Conservation (phyloP, 1,140 invertebrate species). For the Mizuhopecten yessoensis region DNA sequence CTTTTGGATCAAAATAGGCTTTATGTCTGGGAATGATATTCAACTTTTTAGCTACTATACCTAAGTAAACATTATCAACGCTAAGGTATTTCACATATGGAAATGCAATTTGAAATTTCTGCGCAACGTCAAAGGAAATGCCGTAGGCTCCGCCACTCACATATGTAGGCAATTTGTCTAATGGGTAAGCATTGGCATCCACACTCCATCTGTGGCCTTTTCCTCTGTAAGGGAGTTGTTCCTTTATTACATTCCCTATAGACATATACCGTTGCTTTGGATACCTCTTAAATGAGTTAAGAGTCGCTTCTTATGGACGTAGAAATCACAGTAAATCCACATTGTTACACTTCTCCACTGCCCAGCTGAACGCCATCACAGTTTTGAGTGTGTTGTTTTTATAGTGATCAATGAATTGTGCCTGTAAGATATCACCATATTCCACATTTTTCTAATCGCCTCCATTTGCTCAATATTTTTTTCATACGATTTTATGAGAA, state of each 20-base stretch:
- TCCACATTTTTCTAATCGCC: slow-evolving; percentile 44
- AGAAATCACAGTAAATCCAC: slow-evolving; percentile 45
- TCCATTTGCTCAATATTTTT: background rate
- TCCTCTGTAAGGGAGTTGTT: background rate
- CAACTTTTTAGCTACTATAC: slow-evolving; percentile 55
- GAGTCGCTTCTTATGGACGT: background rate
- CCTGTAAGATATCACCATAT: slow-evolving; percentile 49
- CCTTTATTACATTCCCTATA: background rate
- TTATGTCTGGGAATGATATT: background rate
- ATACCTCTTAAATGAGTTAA: slow-evolving; percentile 38
- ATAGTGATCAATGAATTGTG: slow-evolving; percentile 50
- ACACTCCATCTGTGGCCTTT: slow-evolving; percentile 49
- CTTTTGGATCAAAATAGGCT: background rate
- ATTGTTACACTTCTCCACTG: slow-evolving; percentile 44
- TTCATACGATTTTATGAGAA: slow-evolving; percentile 48
- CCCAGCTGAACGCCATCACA: slow-evolving; percentile 47
- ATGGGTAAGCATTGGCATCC: background rate
- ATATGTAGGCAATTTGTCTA: slow-evolving; percentile 42
- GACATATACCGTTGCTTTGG: slow-evolving; percentile 36
- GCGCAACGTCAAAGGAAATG: slow-evolving; percentile 36
- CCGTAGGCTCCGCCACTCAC: slow-evolving; percentile 47
- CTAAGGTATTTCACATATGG: slow-evolving; percentile 55
- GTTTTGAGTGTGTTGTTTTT: slow-evolving; percentile 53
- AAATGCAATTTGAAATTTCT: slow-evolving; percentile 46
- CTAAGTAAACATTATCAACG: slow-evolving; percentile 58